Evolutionary conservation across 2,888 invertebrate species (phyloP).

Genomic region (Agonopterix alstromeriana): DNA sequence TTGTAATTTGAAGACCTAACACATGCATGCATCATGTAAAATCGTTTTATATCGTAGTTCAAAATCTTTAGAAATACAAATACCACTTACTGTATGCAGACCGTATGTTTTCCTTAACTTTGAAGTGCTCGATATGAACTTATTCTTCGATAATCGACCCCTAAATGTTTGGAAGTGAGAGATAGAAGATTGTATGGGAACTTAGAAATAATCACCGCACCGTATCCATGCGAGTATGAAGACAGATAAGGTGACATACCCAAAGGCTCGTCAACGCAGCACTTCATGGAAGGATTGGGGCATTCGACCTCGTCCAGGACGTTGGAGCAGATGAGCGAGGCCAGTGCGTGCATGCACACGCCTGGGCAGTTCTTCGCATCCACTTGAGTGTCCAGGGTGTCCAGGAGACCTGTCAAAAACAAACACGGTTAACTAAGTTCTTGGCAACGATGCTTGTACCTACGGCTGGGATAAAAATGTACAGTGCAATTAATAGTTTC

Average conservation of each 20-base stretch:
- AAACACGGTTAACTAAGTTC: not conserved
- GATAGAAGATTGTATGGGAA: too few species aligned
- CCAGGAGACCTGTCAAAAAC: conserved; percentile 83
- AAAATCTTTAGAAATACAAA: too few species aligned
- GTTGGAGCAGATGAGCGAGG: conserved; percentile 90
- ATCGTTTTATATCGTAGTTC: too few species aligned
- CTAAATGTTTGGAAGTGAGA: too few species aligned
- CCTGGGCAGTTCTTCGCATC: conserved; percentile 93
- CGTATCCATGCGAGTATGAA: not conserved
- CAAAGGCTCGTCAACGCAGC: conserved; percentile 87
- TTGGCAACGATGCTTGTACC: too few species aligned
- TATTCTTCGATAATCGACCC: not conserved
- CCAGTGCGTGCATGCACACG: conserved; percentile 90
- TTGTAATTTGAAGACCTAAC: too few species aligned
- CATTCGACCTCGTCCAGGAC: conserved; percentile 89
- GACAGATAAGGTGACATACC: conserved; percentile 49
- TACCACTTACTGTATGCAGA: too few species aligned
- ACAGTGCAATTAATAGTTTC: too few species aligned
- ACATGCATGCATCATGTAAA: too few species aligned
- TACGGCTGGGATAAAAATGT: too few species aligned
- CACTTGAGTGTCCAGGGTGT: conserved; percentile 90
- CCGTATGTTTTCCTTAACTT: not conserved
- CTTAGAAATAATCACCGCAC: too few species aligned
- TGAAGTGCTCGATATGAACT: too few species aligned
- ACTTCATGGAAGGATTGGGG: conserved; percentile 88